Conservation (phyloP, 2,797 vertebrate species). For the Poecilia wingei region DNA sequence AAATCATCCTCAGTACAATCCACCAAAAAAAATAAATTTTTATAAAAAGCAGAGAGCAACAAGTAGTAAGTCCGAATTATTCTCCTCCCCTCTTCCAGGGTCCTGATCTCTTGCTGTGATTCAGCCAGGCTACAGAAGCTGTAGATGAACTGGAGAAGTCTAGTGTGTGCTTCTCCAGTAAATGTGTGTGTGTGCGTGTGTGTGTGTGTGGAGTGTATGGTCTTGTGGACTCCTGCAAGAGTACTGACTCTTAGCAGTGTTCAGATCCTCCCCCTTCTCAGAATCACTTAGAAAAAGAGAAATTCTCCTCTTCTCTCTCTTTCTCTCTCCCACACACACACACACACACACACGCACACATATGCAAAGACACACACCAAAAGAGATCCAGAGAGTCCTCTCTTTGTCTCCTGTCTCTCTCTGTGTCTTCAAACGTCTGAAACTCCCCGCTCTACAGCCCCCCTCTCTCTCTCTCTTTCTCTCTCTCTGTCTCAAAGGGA, state of each 20-base stretch:
- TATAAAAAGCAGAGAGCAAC: slow-evolving; percentile 72
- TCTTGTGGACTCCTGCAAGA: slow-evolving; percentile 75
- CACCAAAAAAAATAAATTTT: neutral
- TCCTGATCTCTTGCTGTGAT: slow-evolving; percentile 61
- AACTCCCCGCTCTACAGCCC: slow-evolving; percentile 42
- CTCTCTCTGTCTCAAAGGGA: slow-evolving; percentile 4
- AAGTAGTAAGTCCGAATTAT: slow-evolving; percentile 77
- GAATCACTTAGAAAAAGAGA: slow-evolving; percentile 40
- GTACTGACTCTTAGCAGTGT: slow-evolving; percentile 69
- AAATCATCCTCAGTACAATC: slow-evolving; percentile 68
- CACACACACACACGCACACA: slow-evolving; percentile 26
- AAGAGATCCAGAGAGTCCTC: slow-evolving; percentile 44
- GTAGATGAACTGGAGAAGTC: slow-evolving; percentile 55
- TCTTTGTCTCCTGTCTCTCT: slow-evolving; percentile 56
- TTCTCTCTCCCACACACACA: slow-evolving; percentile 2
- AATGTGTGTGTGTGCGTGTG: slow-evolving; percentile 33
- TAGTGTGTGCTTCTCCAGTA: slow-evolving; percentile 43
- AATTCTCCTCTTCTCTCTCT: neutral
- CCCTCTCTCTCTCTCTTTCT: slow-evolving; percentile 7
- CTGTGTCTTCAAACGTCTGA: slow-evolving; percentile 43
- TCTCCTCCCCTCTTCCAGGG: slow-evolving; percentile 64
- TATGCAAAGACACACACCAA: slow-evolving; percentile 22
- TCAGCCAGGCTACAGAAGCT: slow-evolving; percentile 67
- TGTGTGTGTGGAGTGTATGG: slow-evolving; percentile 37
- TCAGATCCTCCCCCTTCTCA: slow-evolving; percentile 70